These are phyloP conservation scores for Temnothorax curvispinosus DNA, from an alignment of 1,140 invertebrate species.

Conservation along the genomic window DNA sequence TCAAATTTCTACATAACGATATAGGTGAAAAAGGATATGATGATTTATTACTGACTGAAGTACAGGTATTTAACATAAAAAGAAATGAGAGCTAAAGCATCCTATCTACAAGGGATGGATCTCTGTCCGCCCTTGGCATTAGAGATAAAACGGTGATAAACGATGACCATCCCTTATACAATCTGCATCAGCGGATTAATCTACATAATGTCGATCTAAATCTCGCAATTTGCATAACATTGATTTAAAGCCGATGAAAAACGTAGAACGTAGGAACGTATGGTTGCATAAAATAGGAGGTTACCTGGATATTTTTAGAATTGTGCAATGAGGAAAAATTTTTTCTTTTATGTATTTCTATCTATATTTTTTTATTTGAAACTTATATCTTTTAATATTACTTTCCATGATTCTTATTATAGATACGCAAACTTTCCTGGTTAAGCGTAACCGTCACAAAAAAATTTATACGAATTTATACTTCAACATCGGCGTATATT, in stretches of 20 bases:
- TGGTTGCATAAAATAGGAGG: not conserved
- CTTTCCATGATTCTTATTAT: not conserved
- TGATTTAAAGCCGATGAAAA: not conserved
- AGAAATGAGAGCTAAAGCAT: not conserved
- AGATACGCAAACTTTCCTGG: not conserved
- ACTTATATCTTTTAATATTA: not conserved
- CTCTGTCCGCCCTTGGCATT: not conserved
- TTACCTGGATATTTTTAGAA: not conserved
- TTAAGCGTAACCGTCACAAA: not conserved
- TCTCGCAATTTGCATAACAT: constrained; percentile 32
- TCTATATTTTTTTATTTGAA: not conserved
- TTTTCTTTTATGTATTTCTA: not conserved
- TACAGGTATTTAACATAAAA: constrained; percentile 32
- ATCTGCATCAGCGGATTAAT: constrained; percentile 40
- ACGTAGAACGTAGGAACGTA: not conserved
- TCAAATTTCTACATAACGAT: not conserved
- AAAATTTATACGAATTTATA: not conserved
- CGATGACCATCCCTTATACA: constrained; percentile 32
- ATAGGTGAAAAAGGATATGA: not conserved
- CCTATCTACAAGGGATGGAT: not conserved
- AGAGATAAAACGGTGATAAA: constrained; percentile 55
- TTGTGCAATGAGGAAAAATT: not conserved
- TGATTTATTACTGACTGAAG: not conserved
- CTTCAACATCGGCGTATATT: not conserved
- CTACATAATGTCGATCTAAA: constrained; percentile 48